Evolutionary conservation across 2,113 vertebrate genomes (phyloP), one percentile per base, ranked within the genome.

Genomic region (Pionites leucogaster): DNA sequence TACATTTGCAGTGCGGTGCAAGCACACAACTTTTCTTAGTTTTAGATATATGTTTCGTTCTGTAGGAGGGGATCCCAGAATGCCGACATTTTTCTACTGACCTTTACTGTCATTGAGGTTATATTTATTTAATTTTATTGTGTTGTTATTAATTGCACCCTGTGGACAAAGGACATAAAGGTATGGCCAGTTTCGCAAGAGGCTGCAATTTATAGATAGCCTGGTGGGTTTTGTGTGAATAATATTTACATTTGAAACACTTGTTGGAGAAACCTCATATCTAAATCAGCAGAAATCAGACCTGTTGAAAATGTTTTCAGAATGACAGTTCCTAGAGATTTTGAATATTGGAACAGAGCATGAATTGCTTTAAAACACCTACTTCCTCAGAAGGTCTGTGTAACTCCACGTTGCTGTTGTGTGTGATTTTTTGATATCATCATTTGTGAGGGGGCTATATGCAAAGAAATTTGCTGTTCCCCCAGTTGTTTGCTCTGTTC

Each of bases 61-160:
- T 95, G 93, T 97, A 94, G 95, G 91, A 97, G 94, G 87, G 95
- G 76, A 95, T 96, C 85, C 68, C 90, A 92, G 91, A 97, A 95
- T 95, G 96, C 96, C 77, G 39, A 82, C 95, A 1, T 90, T 98
- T 97, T 97, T 98, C 96, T 98, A 84, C 95, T 97, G 95, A 97
- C 93, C 83, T 95, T 96, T 94, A 95, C 75, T 95, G 92, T 96
- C 97, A 95, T 95, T 97, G 76, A 95, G 93, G 82, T 96, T 94
- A 57, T 98, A 98, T 98, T 98, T 98, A 98, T 98, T 98, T 98
- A 97, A 98, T 97, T 97, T 97, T 98, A 98, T 98, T 98, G 57
- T 97, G 74, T 93, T 96, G 96, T 97, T 98, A 87, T 94, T 91
- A 95, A 96, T 96, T 97, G 98, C 96, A 98, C 96, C 97, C 98